These are phyloP conservation scores for Ennomos quercinarius DNA, from an alignment of 2,888 invertebrate genomes.

Conservation along the genomic window DNA sequence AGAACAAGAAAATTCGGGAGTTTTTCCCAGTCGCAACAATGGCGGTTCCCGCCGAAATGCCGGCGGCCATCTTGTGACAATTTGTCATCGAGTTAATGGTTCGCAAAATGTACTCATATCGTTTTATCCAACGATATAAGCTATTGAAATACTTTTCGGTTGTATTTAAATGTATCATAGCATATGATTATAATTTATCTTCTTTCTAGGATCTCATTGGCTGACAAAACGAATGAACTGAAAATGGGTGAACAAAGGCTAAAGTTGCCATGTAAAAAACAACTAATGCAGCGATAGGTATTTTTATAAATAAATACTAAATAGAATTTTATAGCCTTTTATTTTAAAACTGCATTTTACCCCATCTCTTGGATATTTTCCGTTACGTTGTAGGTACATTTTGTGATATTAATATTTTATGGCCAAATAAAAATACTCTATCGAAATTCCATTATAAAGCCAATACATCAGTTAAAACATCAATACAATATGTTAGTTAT, in stretches of 20 bases:
- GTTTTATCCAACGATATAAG: constrained; percentile 4
- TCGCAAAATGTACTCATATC: constrained; percentile 83
- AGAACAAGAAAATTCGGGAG: constrained; percentile 64
- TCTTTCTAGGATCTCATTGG: neutral
- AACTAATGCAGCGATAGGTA: no score
- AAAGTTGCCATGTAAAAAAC: no score
- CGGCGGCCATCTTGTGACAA: constrained; percentile 78
- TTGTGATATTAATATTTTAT: constrained; percentile 28
- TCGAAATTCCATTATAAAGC: constrained; percentile 55
- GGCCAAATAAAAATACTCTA: constrained; percentile 37
- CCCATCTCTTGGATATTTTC: constrained; percentile 4
- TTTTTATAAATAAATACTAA: no score
- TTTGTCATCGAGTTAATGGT: constrained; percentile 87
- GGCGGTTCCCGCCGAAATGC: constrained; percentile 75
- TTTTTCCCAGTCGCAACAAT: constrained; percentile 65
- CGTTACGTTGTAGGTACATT: constrained; percentile 9
- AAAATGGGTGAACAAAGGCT: no score
- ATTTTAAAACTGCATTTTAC: no score
- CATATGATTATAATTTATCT: neutral
- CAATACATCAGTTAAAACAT: constrained; percentile 53
- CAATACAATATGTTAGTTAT: constrained; percentile 49
- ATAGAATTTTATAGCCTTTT: no score
- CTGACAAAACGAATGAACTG: no score
- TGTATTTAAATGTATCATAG: neutral
- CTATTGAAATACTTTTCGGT: neutral